Evolutionary conservation across 2,888 invertebrate genomes (phyloP), one percentile per base, ranked within the genome.

Genomic region (Dioctria rufipes): DNA sequence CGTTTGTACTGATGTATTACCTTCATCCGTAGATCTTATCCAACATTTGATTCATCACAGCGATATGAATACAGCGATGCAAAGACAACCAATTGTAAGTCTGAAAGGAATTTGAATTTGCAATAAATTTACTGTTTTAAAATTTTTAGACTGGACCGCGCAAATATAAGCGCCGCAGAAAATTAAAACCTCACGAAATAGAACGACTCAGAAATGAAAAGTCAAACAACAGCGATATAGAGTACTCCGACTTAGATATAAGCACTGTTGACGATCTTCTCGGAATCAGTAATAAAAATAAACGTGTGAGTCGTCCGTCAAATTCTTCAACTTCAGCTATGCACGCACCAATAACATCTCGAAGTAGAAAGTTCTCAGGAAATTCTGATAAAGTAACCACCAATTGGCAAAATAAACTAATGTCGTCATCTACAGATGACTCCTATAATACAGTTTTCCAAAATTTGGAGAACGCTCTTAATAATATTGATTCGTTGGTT

Each of bases 21-120:
- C 91, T 40, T 92, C 94, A 0, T 94, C 95, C 3, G 91, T 92
- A 13, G 95, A 95, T 85, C 89, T 96, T 40, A 95, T 95, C 80
- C 93, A 94, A 81, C 96, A 96, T 88, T 91, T 96, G 83, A 95
- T 96, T 67, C 93, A 95, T 85, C 96, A 96, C 86, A 95, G 95
- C 86, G 96, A 96, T 87, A 93, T 94, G 83, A 96, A 96, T 86
- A 96, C 96, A 0, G 95, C 95, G 1, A 90, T 94, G 88, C 94
- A 94, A 85, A 89, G 95, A 66, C 94, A 94, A 85, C 95, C 95
- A 0, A 93, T 92, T 88, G 92, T 92, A 83, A 86, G 86, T 85
- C 11, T 4, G 6, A 46, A 43, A 75, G n/a, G 11, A 6, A n/a
- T 5, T 6, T 40, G 11, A 9, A 58, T 43, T 40, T n/a, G 43